Evolutionary conservation across 1,140 invertebrate genomes (phyloP), one percentile per base, ranked within the genome.

Genomic region (Nylanderia fulva): DNA sequence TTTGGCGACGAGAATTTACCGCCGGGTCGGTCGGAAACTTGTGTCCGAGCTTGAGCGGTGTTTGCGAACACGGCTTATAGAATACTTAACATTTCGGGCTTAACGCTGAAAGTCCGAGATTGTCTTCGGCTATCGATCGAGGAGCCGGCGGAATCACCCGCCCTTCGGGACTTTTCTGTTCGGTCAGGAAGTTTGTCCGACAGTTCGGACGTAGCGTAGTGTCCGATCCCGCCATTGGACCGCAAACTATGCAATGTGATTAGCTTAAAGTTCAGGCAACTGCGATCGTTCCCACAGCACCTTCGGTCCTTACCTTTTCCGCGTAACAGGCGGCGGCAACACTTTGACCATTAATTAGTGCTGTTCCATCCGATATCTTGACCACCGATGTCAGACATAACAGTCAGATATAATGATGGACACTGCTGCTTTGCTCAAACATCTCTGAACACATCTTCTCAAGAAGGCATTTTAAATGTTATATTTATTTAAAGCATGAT

Each of bases 211-310:
- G 13, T 80, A 80, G 66, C 42, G 33, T 33, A 21, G 7, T 58
- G 75, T 42, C 42, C 24, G 64, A 54, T 18, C 24, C 45, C 77
- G 45, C 27, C 66, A 42, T 58, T 84, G 79, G 48, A 63, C 79
- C 85, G 85, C 84, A 86, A 87, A 87, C 86, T 87, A 86, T 87
- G 86, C 84, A 71, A 85, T 68, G 82, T 54, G 84, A 87, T 87
- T 87, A 87, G 84, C 72, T 69, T 52, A 84, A 82, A 87, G 52
- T 86, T 86, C 63, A 79, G 84, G 84, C 66, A 69, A 87, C 86
- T 82, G 64, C 71, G 84, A 87, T 87, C 85, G 86, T 86, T 64
- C 84, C 61, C 45, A 56, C 66, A 74, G 45, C 85, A 80, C 85
- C 79, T 85, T 71, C 24, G 66, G 52, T 36, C 45, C 83, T 76